phyloP scores from a whole-genome alignment of 92 coral and sea anemone species.

The Chrysogorgia sp. region DNA sequence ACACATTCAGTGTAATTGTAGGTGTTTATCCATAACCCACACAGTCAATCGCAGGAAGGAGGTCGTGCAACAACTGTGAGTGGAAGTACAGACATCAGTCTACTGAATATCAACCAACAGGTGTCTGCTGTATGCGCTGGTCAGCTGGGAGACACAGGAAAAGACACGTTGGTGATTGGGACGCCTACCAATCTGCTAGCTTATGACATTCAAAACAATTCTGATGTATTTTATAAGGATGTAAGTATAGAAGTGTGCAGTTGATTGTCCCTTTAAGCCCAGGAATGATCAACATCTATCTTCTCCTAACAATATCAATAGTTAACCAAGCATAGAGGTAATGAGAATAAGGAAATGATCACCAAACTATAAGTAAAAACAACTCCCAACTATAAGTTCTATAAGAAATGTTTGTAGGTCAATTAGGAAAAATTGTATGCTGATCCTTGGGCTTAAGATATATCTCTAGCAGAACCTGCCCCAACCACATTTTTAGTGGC shows the following conservation, averaged over 20 bases:
- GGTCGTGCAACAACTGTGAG: constrained; percentile 77
- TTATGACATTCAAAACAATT: constrained; percentile 92
- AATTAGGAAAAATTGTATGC: too few species aligned
- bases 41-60: constrained; percentile 70
- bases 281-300: too few species aligned
- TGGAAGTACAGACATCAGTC: constrained; percentile 79
- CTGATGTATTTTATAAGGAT: constrained; percentile 94
- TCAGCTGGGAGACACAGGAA: constrained; percentile 67
- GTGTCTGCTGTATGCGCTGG: constrained; percentile 93
- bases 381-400: too few species aligned
- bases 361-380: too few species aligned
- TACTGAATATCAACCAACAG: constrained; percentile 95
- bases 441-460: too few species aligned
- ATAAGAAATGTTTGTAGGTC: too few species aligned
- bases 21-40: constrained; percentile 97
- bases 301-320: background rate
- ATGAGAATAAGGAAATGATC: background rate
- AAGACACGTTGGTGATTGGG: constrained; percentile 84
- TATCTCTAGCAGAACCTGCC: too few species aligned
- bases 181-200: constrained; percentile 92
- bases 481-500: too few species aligned
- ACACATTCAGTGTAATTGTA: background rate
- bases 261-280: background rate
- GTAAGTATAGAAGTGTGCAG: constrained; percentile 54
- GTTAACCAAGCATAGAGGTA: background rate